Percentiles rank a stretch among this genome's conserved stretches.
Evolutionary conservation across 2,113 vertebrate genomes (phyloP).

Genomic region (Psittacus erithacus): DNA sequence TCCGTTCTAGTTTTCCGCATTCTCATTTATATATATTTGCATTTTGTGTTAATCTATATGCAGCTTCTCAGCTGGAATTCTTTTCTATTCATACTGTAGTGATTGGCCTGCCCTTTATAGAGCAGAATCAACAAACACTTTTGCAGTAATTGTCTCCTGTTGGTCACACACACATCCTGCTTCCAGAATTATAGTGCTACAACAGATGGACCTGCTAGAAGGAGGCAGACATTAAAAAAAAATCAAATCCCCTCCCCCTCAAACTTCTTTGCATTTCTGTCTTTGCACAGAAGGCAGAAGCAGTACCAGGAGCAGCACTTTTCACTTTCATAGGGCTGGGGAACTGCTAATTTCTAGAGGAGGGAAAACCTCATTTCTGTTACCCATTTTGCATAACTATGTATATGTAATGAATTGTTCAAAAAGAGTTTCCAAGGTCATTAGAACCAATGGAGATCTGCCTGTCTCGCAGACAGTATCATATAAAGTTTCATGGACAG

Average conservation of each 20-base stretch:
- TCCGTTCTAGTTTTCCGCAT: conserved; percentile 39
- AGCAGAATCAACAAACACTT: conserved; percentile 71
- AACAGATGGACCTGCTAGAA: conserved; percentile 73
- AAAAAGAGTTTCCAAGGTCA: conserved; percentile 15
- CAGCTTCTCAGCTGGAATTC: conserved; percentile 56
- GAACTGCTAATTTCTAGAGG: conserved; percentile 39
- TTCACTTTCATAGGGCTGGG: conserved; percentile 22
- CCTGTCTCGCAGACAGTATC: neutral
- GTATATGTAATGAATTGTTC: conserved; percentile 10
- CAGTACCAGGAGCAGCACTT: conserved; percentile 54
- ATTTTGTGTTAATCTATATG: conserved; percentile 60
- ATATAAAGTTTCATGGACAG: conserved; percentile 16
- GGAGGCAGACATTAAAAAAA: conserved; percentile 69
- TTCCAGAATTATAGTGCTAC: conserved; percentile 59
- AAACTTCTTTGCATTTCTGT: conserved; percentile 32
- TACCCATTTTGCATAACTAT: conserved; percentile 50
- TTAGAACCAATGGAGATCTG: neutral
- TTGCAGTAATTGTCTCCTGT: conserved; percentile 66
- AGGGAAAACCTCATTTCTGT: conserved; percentile 29
- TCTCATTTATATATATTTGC: conserved; percentile 42
- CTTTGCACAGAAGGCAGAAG: conserved; percentile 53
- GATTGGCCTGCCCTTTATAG: conserved; percentile 62
- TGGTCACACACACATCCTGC: conserved; percentile 64
- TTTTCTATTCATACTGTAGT: conserved; percentile 44
- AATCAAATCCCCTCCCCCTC: conserved; percentile 49